Evolutionary conservation across 2,888 invertebrate genomes (phyloP), one percentile per base, ranked within the genome.

Genomic region (Polydrusus pterygomalis): DNA sequence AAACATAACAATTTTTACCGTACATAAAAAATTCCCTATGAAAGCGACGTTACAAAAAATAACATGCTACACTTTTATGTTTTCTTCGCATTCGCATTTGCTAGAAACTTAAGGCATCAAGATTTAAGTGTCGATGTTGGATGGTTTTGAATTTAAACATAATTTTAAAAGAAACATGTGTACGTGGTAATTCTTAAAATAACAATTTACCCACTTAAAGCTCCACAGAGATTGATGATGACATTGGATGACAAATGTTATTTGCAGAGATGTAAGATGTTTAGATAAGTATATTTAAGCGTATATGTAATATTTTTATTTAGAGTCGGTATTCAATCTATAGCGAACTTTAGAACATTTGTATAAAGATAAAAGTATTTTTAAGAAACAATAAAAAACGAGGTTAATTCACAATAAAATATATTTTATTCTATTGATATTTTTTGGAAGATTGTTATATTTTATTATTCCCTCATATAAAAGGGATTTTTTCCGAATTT

Each of bases 171-270:
- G 20, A 18, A 43, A 17, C 43, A 43, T n/a, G 62, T 63, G 40
- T 34, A 8, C 1, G 8, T 8, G 34, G 47, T 68, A 74, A 74
- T 68, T 67, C 74, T 62, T 62, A 68, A 74, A 74, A 74, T 74
- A 74, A 68, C 62, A 74, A 43, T 63, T 74, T 74, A 67, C 74
- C 68, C 74, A 62, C 63, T 74, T 67, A 49, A 34, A 62, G 68
- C 68, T 67, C 60, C 68, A 60, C 62, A 38, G 30, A 49, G 51
- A 74, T 51, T 74, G 74, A 74, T 68, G 74, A 68, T 74, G 74
- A 74, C 67, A 51, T 68, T 67, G 58, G 68, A 68, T 74, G 74
- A 74, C 67, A 51, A 74, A 74, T 67, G 58, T 10, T 70, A 43
- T 70, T 18, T 63, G 63, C 60, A 25, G n/a, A 47, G 49, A 34